Evolutionary conservation across 2,797 vertebrate genomes (phyloP), one percentile per base, ranked within the genome.

Genomic region (Eutrigla gurnardus): DNA sequence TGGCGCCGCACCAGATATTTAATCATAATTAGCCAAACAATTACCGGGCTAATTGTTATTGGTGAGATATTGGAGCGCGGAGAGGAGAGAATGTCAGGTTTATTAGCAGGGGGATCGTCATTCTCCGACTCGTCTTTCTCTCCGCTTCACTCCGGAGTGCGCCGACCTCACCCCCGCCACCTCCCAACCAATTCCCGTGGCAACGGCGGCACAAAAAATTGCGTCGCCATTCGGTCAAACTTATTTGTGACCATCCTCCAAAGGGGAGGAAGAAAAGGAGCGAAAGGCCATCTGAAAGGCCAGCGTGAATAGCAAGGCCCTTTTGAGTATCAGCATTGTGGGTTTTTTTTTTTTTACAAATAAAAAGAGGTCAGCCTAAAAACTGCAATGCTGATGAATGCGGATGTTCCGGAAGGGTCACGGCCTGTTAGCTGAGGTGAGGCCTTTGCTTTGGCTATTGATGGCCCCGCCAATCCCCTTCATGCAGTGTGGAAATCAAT

Each of bases 21-120:
- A 89, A 93, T 95, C 93, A 93, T 93, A 94, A 94, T 95, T 94
- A 94, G 88, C 88, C 77, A 90, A 90, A 94, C 88, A 93, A 92
- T 95, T 93, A 92, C 87, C 2, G 74, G 70, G 76, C 88, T 93
- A 94, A 94, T 94, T 94, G 92, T 92, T 94, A 91, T 93, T 93
- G 91, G 91, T 87, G 91, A 89, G 89, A 88, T 88, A 89, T 70
- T 75, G 90, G 76, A 89, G 86, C 43, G 70, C 75, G 46, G 76
- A 82, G 89, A 85, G 84, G 82, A 89, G 80, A 88, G 25, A 88
- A 89, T 91, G 90, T 91, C 90, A 91, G 70, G 66, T 83, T 81
- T 86, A 79, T 73, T 88, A 86, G 81, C 88, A 77, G 65, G 77
- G 43, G 80, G 83, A 90, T 78, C 85, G 78, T 84, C 73, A 75